A percentile compares a stretch with the other conserved stretches of the same genome.
These are phyloP conservation scores for Idaea straminata DNA, from an alignment of 2,888 invertebrate genomes.

Conservation along the genomic window DNA sequence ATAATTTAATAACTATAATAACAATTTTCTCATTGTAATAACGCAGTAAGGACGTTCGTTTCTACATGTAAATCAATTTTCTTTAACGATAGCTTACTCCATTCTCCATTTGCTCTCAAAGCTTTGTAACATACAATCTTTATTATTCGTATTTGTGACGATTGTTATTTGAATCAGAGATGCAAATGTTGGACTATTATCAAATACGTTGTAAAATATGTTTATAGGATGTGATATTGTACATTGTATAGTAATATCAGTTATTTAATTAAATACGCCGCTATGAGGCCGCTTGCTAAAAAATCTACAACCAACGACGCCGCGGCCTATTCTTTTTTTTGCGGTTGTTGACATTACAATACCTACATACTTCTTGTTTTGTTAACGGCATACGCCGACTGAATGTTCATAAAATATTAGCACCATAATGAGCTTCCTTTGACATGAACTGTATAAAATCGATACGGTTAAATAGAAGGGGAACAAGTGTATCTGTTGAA, in stretches of 20 bases:
- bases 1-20: neutral
- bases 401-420: slow-evolving; percentile 5
- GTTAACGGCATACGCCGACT: slow-evolving; percentile 16
- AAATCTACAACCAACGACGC: slow-evolving; percentile 37
- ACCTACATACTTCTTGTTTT: slow-evolving; percentile 35
- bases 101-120: slow-evolving; percentile 9
- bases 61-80: slow-evolving; percentile 4
- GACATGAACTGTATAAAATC: slow-evolving; percentile 7
- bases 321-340: slow-evolving; percentile 29
- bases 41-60: neutral
- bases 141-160: neutral
- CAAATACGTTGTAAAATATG: neutral
- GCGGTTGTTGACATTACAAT: slow-evolving; percentile 49
- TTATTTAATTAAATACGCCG: slow-evolving; percentile 3
- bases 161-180: neutral
- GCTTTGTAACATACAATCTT: slow-evolving; percentile 1
- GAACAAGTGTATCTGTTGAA: neutral
- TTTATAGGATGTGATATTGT: neutral
- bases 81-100: slow-evolving; percentile 5
- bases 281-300: slow-evolving; percentile 19
- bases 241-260: neutral
- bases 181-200: neutral
- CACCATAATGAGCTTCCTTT: slow-evolving; percentile 2
- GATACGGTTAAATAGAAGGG: slow-evolving; percentile 1
- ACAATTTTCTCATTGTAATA: neutral